Evolutionary conservation across 64 coral and sea anemone species (phyloP).

Genomic region (Pachyseris speciosa): DNA sequence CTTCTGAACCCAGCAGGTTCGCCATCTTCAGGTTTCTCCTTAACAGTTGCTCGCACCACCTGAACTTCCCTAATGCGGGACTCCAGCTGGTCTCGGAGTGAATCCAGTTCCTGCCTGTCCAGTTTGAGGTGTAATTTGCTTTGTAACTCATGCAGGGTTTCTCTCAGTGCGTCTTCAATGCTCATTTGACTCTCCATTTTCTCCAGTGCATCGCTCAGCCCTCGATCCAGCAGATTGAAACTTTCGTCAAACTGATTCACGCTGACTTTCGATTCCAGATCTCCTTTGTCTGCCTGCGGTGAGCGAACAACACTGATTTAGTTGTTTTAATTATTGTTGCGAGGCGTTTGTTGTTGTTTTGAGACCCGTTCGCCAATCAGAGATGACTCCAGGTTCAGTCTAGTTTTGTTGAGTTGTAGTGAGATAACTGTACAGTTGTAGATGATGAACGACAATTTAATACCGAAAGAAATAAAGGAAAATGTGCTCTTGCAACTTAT

Average conservation of each 20-base stretch:
- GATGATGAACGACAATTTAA: too few relatives aligned
- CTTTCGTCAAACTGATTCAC: constrained; percentile 91
- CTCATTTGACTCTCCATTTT: constrained; percentile 93
- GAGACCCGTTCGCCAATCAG: too few relatives aligned
- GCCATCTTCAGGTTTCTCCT: constrained; percentile 87
- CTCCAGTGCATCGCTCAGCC: constrained; percentile 86
- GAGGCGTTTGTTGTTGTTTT: too few relatives aligned
- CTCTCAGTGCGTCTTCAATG: constrained; percentile 80
- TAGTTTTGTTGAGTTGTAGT: too few relatives aligned
- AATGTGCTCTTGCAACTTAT: too few relatives aligned
- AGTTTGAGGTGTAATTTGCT: constrained; percentile 80
- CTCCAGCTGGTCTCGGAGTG: constrained; percentile 75
- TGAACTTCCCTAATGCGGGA: constrained; percentile 85
- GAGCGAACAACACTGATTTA: background rate
- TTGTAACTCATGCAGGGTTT: constrained; percentile 80
- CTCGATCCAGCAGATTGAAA: constrained; percentile 87
- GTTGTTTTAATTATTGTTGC: background rate
- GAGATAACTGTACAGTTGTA: too few relatives aligned
- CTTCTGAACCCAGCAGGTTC: constrained; percentile 91
- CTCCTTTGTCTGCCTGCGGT: constrained; percentile 69
- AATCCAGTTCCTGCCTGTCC: constrained; percentile 80
- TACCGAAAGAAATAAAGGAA: too few relatives aligned
- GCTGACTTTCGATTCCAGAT: constrained; percentile 88
- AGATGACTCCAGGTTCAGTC: too few relatives aligned
- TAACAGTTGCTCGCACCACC: constrained; percentile 57